Evolutionary conservation across 1,140 invertebrate species (phyloP).

Genomic region (Elysia chlorotica): DNA sequence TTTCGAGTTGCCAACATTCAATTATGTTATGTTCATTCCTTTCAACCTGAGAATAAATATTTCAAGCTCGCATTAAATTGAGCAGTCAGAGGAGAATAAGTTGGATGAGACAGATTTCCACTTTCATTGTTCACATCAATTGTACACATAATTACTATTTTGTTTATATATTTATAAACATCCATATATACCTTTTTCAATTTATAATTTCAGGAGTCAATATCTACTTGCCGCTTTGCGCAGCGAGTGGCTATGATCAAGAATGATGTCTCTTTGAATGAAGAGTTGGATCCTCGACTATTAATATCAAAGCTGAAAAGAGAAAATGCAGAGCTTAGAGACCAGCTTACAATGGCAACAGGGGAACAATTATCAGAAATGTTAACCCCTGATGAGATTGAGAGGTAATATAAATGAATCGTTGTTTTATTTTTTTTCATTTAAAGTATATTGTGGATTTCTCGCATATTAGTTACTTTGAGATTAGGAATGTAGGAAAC

Average conservation of each 20-base stretch:
- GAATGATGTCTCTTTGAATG: constrained; percentile 68
- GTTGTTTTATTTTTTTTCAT: neutral
- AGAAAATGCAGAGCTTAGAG: constrained; percentile 60
- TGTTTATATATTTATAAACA: no score
- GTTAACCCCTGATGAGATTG: constrained; percentile 51
- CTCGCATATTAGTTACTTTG: no score
- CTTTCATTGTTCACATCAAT: no score
- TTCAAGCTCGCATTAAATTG: no score
- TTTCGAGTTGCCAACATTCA: no score
- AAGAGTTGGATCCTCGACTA: constrained; percentile 65
- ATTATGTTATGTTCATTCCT: no score
- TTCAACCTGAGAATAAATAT: no score
- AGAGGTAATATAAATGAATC: constrained; percentile 42
- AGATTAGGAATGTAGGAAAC: no score
- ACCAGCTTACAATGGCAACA: constrained; percentile 57
- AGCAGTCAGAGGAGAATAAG: no score
- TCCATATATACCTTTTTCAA: no score
- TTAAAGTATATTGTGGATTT: neutral
- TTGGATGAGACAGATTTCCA: no score
- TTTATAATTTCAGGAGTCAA: constrained; percentile 66
- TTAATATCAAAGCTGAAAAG: constrained; percentile 64
- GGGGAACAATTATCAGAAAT: constrained; percentile 56
- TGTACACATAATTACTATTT: no score
- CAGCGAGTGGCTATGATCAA: constrained; percentile 71
- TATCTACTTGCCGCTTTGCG: constrained; percentile 73